phyloP scores from a whole-genome alignment of 1,140 invertebrate genomes.

The Paraescarpia echinospica region DNA sequence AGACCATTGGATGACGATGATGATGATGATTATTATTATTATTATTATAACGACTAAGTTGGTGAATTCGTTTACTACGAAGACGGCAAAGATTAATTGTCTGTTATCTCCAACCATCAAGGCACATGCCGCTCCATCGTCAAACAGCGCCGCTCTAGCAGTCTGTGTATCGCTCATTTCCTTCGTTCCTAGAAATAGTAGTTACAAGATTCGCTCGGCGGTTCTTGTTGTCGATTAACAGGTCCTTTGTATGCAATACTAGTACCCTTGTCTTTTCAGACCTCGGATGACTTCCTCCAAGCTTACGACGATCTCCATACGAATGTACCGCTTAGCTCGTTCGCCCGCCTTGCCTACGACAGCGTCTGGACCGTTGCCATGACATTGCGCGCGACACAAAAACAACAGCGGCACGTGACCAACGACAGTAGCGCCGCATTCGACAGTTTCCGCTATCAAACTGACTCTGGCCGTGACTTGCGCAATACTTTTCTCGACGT shows the following conservation, averaged over 20 bases:
- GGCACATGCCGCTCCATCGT: not conserved
- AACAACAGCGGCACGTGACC: constrained; percentile 41
- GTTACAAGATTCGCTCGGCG: not conserved
- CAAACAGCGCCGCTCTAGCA: not conserved
- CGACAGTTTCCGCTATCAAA: constrained; percentile 72
- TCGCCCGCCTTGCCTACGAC: constrained; percentile 80
- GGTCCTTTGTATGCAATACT: not conserved
- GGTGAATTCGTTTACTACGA: not conserved
- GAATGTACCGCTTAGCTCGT: constrained; percentile 62
- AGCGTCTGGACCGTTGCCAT: constrained; percentile 85
- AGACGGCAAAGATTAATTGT: no score
- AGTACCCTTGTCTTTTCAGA: constrained; percentile 60
- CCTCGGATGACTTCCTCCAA: constrained; percentile 68
- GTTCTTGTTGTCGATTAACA: not conserved
- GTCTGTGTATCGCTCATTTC: not conserved
- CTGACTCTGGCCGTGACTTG: constrained; percentile 64
- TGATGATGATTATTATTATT: not conserved
- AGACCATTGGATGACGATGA: no score
- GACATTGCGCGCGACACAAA: constrained; percentile 63
- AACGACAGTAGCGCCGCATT: constrained; percentile 55
- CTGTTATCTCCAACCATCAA: not conserved
- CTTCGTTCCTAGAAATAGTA: not conserved
- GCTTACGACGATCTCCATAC: constrained; percentile 64
- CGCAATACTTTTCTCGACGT: constrained; percentile 68
- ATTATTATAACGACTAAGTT: not conserved